Conservation (phyloP, 2,797 vertebrate genomes). For the Synaphobranchus kaupii region DNA sequence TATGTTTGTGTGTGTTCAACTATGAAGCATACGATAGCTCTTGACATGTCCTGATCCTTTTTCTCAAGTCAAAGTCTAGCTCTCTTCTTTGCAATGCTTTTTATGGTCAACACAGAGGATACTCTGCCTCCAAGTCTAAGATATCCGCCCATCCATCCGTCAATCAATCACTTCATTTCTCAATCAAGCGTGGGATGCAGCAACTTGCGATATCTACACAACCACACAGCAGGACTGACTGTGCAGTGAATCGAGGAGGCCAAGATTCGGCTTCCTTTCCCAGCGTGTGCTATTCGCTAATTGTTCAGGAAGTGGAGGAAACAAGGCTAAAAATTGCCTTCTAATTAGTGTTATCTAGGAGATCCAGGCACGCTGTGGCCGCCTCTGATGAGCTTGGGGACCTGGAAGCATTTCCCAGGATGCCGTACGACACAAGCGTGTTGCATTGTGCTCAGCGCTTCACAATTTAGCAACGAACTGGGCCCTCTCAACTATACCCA, state of each 20-base stretch:
- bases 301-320: slow-evolving; percentile 19
- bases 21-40: neutral
- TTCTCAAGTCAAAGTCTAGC: neutral
- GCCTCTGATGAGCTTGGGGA: slow-evolving; percentile 23
- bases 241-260: neutral
- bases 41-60: neutral
- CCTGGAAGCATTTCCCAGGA: slow-evolving; percentile 23
- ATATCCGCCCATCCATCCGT: neutral
- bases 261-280: neutral
- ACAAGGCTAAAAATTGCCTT: slow-evolving; percentile 26
- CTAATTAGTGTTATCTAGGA: slow-evolving; percentile 24
- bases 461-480: neutral
- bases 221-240: neutral
- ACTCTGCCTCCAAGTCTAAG: neutral
- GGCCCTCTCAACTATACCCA: neutral
- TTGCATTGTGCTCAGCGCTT: neutral
- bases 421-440: neutral
- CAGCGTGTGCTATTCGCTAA: slow-evolving; percentile 5
- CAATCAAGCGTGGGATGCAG: neutral
- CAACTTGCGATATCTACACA: neutral
- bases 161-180: neutral
- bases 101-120: neutral
- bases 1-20: neutral
- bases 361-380: slow-evolving; percentile 8
- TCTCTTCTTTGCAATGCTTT: neutral